Conservation (phyloP, 2,888 invertebrate species). For the Tribolium freemani region DNA sequence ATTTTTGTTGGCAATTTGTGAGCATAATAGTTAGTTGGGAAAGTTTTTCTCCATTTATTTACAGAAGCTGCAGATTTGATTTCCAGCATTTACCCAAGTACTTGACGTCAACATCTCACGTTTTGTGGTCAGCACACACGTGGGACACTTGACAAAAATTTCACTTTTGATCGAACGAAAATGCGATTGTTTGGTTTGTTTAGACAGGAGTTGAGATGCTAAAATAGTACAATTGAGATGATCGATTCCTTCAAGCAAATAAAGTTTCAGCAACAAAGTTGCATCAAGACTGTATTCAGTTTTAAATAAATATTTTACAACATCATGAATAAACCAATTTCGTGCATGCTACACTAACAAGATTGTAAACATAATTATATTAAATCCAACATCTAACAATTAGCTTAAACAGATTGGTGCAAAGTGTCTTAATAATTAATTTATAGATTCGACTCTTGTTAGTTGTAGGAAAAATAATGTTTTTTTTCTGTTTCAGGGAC, state of each 20-base stretch:
- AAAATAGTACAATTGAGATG: neutral
- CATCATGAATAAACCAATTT: too few relatives aligned
- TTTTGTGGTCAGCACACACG: slow-evolving; percentile 59
- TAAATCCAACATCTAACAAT: too few relatives aligned
- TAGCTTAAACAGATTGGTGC: too few relatives aligned
- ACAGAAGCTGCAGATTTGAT: slow-evolving; percentile 3
- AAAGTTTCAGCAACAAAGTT: neutral
- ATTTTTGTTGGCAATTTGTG: too few relatives aligned
- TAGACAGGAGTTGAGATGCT: neutral
- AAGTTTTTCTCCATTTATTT: too few relatives aligned
- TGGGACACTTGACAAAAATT: slow-evolving; percentile 47
- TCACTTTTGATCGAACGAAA: neutral
- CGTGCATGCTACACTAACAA: too few relatives aligned
- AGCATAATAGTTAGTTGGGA: too few relatives aligned
- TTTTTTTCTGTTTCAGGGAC: slow-evolving; percentile 74
- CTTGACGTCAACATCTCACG: slow-evolving; percentile 58
- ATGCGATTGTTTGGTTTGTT: neutral
- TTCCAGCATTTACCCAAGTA: slow-evolving; percentile 46
- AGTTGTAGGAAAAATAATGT: neutral
- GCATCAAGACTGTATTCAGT: neutral
- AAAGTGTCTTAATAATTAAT: too few relatives aligned
- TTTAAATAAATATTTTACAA: too few relatives aligned
- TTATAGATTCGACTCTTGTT: too few relatives aligned
- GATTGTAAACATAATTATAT: too few relatives aligned
- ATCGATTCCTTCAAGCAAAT: neutral